A percentile compares a stretch with the other conserved stretches of the same genome.
Evolutionary conservation across 1,140 invertebrate genomes (phyloP).

Genomic region (Globodera rostochiensis): DNA sequence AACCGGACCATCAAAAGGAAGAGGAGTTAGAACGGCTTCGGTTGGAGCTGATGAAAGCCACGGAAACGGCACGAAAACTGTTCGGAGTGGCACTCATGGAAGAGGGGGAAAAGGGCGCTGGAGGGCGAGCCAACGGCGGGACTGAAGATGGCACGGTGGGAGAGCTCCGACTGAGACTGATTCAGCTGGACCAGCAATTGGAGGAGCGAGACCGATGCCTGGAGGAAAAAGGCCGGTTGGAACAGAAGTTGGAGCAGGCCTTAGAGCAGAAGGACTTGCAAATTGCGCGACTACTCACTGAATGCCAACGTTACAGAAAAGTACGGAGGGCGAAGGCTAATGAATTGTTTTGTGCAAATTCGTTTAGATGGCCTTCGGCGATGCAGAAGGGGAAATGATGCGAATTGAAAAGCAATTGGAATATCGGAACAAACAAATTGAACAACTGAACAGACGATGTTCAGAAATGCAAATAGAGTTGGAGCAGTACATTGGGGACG

Average conservation of each 20-base stretch:
- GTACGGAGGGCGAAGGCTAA: constrained; percentile 7
- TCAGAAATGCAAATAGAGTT: constrained; percentile 58
- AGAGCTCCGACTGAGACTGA: constrained; percentile 53
- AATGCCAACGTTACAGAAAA: constrained; percentile 36
- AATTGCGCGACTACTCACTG: constrained; percentile 17
- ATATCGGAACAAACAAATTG: constrained; percentile 59
- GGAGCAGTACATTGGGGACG: constrained; percentile 38
- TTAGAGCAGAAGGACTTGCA: constrained; percentile 39
- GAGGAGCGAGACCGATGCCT: constrained; percentile 35
- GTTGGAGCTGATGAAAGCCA: constrained; percentile 55
- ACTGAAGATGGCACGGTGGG: constrained; percentile 39
- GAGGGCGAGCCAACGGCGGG: constrained; percentile 11
- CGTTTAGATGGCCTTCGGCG: constrained; percentile 53
- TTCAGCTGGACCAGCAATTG: constrained; percentile 48
- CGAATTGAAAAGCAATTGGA: constrained; percentile 53
- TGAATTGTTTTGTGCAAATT: neutral
- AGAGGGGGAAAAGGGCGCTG: constrained; percentile 1
- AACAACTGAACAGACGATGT: constrained; percentile 54
- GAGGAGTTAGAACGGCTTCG: constrained; percentile 56
- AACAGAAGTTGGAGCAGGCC: constrained; percentile 19
- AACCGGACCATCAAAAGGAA: constrained; percentile 50
- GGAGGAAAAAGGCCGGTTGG: constrained; percentile 38
- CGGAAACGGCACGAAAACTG: constrained; percentile 52
- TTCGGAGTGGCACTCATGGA: constrained; percentile 44
- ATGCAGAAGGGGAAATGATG: constrained; percentile 46